These are phyloP conservation scores for Trogon melanurus DNA, from an alignment of 2,113 vertebrate genomes.

Conservation along the genomic window DNA sequence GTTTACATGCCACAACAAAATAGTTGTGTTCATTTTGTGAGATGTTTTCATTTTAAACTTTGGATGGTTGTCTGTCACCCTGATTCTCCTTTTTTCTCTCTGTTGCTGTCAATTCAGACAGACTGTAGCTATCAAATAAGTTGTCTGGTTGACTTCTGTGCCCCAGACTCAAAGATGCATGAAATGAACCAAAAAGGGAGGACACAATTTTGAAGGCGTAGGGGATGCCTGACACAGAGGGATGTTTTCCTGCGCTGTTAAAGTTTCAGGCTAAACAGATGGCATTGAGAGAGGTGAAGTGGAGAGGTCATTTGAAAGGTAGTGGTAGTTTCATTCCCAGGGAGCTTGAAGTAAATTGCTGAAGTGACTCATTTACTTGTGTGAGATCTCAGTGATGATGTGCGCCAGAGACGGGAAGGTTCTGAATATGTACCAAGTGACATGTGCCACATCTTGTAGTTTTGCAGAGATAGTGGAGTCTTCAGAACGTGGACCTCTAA, in stretches of 20 bases:
- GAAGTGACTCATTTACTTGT: not conserved
- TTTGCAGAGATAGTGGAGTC: not conserved
- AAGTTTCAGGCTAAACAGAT: not conserved
- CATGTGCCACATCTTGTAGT: not conserved
- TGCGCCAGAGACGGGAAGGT: not conserved
- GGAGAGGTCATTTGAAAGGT: not conserved
- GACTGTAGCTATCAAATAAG: not conserved
- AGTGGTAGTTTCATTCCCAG: not conserved
- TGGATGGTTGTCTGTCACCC: not conserved
- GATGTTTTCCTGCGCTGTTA: not conserved
- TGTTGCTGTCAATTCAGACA: not conserved
- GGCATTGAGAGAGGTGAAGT: not conserved
- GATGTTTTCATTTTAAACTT: not conserved
- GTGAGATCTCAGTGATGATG: not conserved
- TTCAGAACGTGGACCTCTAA: not conserved
- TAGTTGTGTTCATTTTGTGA: not conserved
- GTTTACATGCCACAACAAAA: not conserved
- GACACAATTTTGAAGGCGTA: not conserved
- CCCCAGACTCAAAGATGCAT: constrained; percentile 1
- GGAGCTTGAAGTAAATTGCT: not conserved
- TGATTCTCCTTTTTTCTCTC: not conserved
- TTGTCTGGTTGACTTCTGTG: not conserved
- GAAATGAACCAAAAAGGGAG: constrained; percentile 32
- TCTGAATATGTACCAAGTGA: not conserved
- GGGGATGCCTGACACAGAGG: not conserved